Conservation (phyloP, 2,888 invertebrate genomes). For the Syrista parreyssii region DNA sequence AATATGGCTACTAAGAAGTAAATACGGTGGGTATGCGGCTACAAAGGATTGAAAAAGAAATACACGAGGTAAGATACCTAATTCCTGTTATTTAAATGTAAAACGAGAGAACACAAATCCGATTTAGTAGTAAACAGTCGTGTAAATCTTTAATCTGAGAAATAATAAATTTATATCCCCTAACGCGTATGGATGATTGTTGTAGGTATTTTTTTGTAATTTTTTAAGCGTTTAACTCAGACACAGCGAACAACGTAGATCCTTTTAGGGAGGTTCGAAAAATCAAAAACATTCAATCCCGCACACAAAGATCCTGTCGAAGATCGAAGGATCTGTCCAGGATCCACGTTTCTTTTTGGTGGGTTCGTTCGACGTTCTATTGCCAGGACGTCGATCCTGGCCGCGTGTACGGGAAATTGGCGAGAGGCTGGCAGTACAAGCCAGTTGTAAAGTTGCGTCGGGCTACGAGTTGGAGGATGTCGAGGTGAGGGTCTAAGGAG, state of each 20-base stretch:
- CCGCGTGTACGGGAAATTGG: not conserved
- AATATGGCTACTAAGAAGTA: not conserved
- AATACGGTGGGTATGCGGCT: not conserved
- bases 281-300: not conserved
- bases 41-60: not conserved
- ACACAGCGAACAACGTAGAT: not conserved
- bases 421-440: not conserved
- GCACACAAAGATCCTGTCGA: not conserved
- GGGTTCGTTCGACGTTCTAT: not conserved
- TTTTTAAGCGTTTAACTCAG: not conserved
- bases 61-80: not conserved
- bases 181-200: not conserved
- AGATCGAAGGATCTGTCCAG: not conserved
- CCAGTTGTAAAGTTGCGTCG: not conserved
- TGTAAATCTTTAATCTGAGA: not conserved
- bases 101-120: not conserved
- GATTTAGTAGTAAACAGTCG: not conserved
- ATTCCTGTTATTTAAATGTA: not conserved
- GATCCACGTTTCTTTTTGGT: not conserved
- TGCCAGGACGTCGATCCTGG: not conserved
- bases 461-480: not conserved
- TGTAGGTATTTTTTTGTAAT: not conserved
- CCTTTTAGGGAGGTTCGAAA: not conserved
- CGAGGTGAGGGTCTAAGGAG: not conserved
- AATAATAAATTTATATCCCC: not conserved